Base-by-base conservation (phyloP, 2,113 vertebrate genomes). In the Tetrax tetrax region DNA sequence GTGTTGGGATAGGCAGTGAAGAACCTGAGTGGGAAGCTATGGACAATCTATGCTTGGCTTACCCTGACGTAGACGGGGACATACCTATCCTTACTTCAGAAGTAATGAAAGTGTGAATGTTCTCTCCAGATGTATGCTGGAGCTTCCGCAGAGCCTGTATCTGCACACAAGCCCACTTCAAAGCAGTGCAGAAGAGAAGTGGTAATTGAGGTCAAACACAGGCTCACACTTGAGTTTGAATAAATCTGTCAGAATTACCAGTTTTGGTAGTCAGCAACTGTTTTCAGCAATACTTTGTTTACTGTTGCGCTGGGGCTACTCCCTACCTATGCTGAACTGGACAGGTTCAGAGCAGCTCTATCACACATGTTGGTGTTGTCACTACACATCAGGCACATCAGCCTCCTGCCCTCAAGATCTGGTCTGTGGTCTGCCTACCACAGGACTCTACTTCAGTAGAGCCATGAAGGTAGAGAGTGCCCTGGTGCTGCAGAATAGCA, bases 311-410 rank as follows among this genome's bases (percentile, higher is more conserved):
- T 37, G 38, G 33, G 13, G 41, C 43, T 56, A 64, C 3, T 35
- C 24, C 48, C 31, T 48, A 15, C 29, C 41, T 27, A 2, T 3
- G 4, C 3, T 37, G n/a, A 87, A 23, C 31, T 17, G 9, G 11
- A 35, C 3, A 15, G 21, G 37, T 35, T 81, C 74, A 57, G 29
- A 82, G 65, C 38, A 84, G 60, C 37, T 53, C 50, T 16, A 0
- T 22, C 27, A 63, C 29, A 23, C 1, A 6, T 14, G 33, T 10
- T 7, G 0, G 37, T 29, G 27, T 14, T 65, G 22, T 9, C 37
- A 41, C 43, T 41, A 33, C 24, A 4, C 1, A 4, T 29, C 68
- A 71, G 47, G 41, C 53, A 38, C 9, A 4, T 28, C 48, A 56
- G 23, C 38, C 9, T 43, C 27, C n/a, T 79, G 24, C 19, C 27